phyloP scores from a whole-genome alignment of 2,797 vertebrate genomes.

The Brachyrhaphis roseni region DNA sequence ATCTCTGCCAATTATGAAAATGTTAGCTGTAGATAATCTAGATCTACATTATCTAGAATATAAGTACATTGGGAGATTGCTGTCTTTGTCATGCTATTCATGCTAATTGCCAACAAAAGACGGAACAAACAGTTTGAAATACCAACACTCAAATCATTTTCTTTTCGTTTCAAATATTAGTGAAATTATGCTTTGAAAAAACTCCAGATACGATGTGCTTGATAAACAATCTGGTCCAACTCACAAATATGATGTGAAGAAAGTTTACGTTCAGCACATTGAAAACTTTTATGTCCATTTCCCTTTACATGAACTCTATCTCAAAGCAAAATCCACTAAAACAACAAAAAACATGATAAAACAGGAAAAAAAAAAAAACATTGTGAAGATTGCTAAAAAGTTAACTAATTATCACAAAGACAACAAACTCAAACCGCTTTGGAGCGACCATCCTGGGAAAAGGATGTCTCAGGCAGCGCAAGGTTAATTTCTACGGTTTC shows the following conservation, averaged over 20 bases:
- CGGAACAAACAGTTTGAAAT: neutral
- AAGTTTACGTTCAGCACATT: neutral
- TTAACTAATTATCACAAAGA: neutral
- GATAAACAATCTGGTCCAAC: neutral
- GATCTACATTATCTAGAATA: neutral
- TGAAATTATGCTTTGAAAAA: neutral
- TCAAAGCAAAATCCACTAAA: neutral
- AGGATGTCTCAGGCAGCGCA: slow-evolving; percentile 19
- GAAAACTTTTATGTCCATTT: neutral
- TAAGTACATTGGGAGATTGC: neutral
- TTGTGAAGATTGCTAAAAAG: neutral
- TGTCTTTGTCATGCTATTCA: neutral
- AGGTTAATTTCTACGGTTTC: slow-evolving; percentile 52
- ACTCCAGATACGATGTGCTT: neutral
- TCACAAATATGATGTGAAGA: neutral
- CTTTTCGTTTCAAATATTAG: neutral
- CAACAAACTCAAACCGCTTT: neutral
- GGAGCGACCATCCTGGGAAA: neutral
- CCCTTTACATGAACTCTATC: neutral
- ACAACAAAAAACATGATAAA: neutral
- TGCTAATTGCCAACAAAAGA: neutral
- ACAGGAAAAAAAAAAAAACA: neutral
- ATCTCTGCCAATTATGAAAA: neutral
- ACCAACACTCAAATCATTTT: neutral
- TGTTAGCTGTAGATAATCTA: no score